These are phyloP conservation scores for Bubo bubo DNA, from an alignment of 2,113 vertebrate species.

Conservation along the genomic window DNA sequence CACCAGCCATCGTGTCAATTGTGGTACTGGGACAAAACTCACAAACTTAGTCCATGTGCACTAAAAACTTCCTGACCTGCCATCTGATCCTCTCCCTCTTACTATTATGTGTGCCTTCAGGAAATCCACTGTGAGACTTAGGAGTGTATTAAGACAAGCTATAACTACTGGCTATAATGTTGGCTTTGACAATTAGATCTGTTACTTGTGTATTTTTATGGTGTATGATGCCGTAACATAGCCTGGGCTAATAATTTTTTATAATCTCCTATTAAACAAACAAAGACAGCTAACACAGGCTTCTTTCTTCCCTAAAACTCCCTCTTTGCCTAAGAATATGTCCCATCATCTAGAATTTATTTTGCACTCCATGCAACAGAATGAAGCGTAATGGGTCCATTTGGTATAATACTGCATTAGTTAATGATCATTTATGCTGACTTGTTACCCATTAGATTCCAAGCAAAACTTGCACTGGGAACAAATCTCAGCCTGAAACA, in stretches of 20 bases:
- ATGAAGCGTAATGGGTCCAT: conserved; percentile 13
- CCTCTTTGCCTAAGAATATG: neutral
- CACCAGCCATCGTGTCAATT: rapidly evolving
- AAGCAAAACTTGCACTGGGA: neutral
- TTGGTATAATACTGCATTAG: conserved; percentile 13
- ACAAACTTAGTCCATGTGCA: neutral
- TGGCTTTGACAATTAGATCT: neutral
- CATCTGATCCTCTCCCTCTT: neutral
- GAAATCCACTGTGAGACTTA: neutral
- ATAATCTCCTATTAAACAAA: conserved; percentile 4
- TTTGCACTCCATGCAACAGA: conserved; percentile 1
- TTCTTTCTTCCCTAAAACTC: neutral
- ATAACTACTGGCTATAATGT: neutral
- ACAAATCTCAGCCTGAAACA: neutral
- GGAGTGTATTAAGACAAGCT: neutral
- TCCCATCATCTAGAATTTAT: conserved; percentile 49
- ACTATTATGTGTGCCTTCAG: neutral
- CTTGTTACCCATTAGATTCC: conserved; percentile 25
- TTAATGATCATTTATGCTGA: conserved; percentile 7
- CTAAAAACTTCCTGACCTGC: neutral
- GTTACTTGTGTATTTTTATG: neutral
- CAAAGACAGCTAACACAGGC: neutral
- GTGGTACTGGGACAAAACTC: neutral
- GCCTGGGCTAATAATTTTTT: neutral
- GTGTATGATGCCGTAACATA: neutral